These are phyloP conservation scores for Agrypnus murinus DNA, from an alignment of 2,888 invertebrate genomes.

Conservation along the genomic window DNA sequence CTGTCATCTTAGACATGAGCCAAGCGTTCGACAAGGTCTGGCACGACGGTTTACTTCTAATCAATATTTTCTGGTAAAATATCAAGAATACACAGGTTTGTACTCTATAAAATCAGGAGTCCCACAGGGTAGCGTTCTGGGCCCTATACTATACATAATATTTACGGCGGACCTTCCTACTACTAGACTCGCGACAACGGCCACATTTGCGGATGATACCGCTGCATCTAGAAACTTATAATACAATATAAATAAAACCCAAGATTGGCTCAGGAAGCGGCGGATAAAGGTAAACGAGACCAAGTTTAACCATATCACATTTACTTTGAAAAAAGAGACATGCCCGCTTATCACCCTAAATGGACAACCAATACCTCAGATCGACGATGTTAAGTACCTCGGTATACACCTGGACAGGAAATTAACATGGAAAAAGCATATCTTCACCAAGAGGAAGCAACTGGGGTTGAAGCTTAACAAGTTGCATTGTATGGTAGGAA, in stretches of 20 bases:
- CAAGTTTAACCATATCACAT: neutral
- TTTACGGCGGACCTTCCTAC: slow-evolving; percentile 37
- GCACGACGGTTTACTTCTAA: too few relatives aligned
- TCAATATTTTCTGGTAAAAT: slow-evolving; percentile 15
- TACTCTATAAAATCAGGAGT: slow-evolving; percentile 3
- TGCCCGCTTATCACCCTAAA: neutral
- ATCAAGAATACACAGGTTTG: slow-evolving; percentile 20
- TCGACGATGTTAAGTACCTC: neutral
- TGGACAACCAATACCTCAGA: neutral
- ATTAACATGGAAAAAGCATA: neutral
- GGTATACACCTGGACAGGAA: slow-evolving; percentile 1
- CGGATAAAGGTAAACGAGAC: slow-evolving; percentile 4
- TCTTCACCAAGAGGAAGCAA: neutral
- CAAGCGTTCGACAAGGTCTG: too few relatives aligned
- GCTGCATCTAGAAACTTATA: neutral
- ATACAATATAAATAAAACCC: neutral
- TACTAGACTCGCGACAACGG: slow-evolving; percentile 38
- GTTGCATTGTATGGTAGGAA: neutral
- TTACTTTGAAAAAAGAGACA: neutral
- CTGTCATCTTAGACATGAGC: neutral
- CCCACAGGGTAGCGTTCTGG: slow-evolving; percentile 15
- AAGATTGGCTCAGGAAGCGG: neutral
- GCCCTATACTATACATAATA: slow-evolving; percentile 7
- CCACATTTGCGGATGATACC: slow-evolving; percentile 37
- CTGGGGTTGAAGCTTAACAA: too few relatives aligned